These are phyloP conservation scores for Antedon mediterranea DNA, from an alignment of 53 echinoderm and acorn worm species.

Conservation along the genomic window DNA sequence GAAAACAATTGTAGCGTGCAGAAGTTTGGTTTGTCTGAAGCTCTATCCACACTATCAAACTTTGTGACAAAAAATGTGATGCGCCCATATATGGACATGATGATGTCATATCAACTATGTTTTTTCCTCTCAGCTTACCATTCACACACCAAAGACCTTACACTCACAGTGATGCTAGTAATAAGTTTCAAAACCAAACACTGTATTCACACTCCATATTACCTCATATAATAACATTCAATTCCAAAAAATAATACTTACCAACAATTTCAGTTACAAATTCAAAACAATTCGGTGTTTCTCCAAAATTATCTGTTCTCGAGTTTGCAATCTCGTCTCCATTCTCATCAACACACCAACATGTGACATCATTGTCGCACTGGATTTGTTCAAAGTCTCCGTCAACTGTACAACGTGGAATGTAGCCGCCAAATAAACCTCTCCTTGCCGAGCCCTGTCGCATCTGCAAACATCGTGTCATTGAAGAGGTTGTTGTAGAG, in stretches of 20 bases:
- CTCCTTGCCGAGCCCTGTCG: neutral
- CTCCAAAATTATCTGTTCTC: conserved; percentile 1
- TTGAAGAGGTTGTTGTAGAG: neutral
- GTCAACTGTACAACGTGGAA: conserved; percentile 48
- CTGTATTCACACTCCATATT: no score
- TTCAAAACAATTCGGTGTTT: conserved; percentile 35
- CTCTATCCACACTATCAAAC: no score
- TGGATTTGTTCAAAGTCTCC: conserved; percentile 54
- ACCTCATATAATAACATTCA: no score
- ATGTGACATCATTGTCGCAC: conserved; percentile 39
- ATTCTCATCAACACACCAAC: conserved; percentile 65
- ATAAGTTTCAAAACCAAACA: no score
- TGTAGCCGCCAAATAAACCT: conserved; percentile 12
- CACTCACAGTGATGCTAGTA: no score
- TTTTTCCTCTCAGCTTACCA: no score
- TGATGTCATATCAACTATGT: no score
- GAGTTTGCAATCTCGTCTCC: conserved; percentile 44
- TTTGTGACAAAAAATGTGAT: no score
- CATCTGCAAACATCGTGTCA: neutral
- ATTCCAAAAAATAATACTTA: neutral
- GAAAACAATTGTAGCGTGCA: no score
- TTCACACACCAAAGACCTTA: no score
- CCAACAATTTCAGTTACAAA: neutral
- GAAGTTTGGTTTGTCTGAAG: no score
- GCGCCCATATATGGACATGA: no score